Base-by-base conservation (phyloP, 2,888 invertebrate genomes). In the Notocelia uddmanniana region DNA sequence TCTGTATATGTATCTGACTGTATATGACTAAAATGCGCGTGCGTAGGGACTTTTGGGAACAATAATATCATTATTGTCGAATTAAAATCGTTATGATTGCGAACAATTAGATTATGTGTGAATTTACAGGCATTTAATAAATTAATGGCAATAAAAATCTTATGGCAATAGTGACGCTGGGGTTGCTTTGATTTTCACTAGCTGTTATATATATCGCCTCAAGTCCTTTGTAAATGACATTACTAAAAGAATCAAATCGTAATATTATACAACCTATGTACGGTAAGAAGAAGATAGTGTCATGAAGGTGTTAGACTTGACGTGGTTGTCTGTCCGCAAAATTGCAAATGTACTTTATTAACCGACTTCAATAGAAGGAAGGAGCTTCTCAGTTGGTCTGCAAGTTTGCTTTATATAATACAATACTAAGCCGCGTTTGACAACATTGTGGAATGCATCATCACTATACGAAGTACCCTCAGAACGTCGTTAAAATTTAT, bases 91-190 rank as follows among this genome's bases (percentile, higher is more conserved):
- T 19, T 34, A 45, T 45, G 45, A 60, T 48, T 62, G n/a, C 18
- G 48, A 37, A 57, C 57, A 57, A 45, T 45, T 45, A 21, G 34
- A 31, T 23, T 62, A 18, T 62, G 60, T 31, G 62, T 50, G 48
- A 50, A 50, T 50, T 62, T 50, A 50, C 62, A 19, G 48, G 62
- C 62, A 62, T 50, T 62, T 62, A n/a, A 62, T 62, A 45, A 62
- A 60, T 59, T 15, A 59, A 59, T 48, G 26, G 60, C 60, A 60
- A 62, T 60, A 62, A 48, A 31, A 45, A 31, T 45, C 19, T 13
- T 48, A 50, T 19, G 48, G 50, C 18, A 31, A 31, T 52, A 21
- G 21, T 13, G 48, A 50, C 45, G 11, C n/a, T 62, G 48, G 62
- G 48, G 50, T 62, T 50, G 26, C 26, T 62, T 50, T 62, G 48